These are phyloP conservation scores for Glyphotaelius pellucidus DNA, from an alignment of 2,888 invertebrate species.

Conservation along the genomic window DNA sequence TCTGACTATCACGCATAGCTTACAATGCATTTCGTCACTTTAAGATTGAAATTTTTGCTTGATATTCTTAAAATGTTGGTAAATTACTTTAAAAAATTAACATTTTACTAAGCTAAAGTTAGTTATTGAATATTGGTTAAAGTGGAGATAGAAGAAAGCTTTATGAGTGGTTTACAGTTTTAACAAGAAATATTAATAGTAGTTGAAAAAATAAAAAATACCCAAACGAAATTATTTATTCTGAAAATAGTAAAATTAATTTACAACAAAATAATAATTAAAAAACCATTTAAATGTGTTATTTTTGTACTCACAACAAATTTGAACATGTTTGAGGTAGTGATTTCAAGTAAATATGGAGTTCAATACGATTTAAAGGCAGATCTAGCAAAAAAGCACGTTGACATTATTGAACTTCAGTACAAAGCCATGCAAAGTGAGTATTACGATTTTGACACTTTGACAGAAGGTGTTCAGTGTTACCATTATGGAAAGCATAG, in stretches of 20 bases:
- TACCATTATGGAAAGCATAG: neutral
- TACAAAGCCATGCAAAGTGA: neutral
- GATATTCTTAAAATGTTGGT: neutral
- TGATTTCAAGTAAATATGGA: neutral
- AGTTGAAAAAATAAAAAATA: neutral
- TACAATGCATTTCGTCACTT: neutral
- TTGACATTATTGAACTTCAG: neutral
- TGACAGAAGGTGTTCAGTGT: neutral
- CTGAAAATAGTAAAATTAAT: neutral
- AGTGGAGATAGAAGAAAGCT: neutral
- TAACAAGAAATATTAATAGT: neutral
- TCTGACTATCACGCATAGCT: neutral
- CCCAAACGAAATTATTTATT: neutral
- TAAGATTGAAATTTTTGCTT: neutral
- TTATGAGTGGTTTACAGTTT: neutral
- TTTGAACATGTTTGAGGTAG: slow-evolving; percentile 7
- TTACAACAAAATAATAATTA: neutral
- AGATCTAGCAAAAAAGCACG: slow-evolving; percentile 9
- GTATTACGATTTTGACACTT: neutral
- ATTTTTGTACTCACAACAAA: neutral
- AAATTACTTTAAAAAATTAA: neutral
- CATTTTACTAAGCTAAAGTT: neutral
- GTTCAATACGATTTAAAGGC: neutral
- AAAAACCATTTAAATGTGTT: neutral
- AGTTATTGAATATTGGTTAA: neutral